Percentiles rank a stretch among this genome's conserved stretches.
Evolutionary conservation across 2,888 invertebrate species (phyloP).

Genomic region (Eupithecia abbreviata): DNA sequence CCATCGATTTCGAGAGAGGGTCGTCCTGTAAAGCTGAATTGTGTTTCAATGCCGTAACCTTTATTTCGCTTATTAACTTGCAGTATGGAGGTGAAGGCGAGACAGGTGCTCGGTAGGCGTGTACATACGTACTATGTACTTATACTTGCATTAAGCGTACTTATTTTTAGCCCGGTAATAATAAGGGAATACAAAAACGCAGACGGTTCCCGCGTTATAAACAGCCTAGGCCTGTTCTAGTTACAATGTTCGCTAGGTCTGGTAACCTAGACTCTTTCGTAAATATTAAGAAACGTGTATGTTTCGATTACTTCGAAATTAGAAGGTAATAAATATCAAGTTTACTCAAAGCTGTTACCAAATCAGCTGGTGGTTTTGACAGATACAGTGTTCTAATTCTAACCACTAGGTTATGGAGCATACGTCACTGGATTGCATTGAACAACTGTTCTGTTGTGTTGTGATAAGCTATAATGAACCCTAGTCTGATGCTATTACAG

Average conservation of each 20-base stretch:
- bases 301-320: constrained; percentile 66
- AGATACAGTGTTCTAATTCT: constrained; percentile 52
- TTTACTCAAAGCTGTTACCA: constrained; percentile 74
- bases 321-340: constrained; percentile 73
- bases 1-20: constrained; percentile 7
- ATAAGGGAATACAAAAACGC: constrained; percentile 46
- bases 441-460: background rate
- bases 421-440: constrained; percentile 44
- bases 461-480: constrained; percentile 45
- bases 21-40: constrained; percentile 16
- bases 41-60: constrained; percentile 35
- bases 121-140: constrained; percentile 44
- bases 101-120: constrained; percentile 67
- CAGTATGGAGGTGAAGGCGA: constrained; percentile 57
- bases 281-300: constrained; percentile 58
- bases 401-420: background rate
- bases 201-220: constrained; percentile 47
- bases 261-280: constrained; percentile 44
- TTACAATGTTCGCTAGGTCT: constrained; percentile 24
- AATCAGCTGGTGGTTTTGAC: constrained; percentile 73
- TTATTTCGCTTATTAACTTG: constrained; percentile 35
- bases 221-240: constrained; percentile 17
- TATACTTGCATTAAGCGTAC: constrained; percentile 60
- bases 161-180: constrained; percentile 70
- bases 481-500: constrained; percentile 54